Evolutionary conservation across 2,797 vertebrate genomes (phyloP), one percentile per base, ranked within the genome.

Genomic region (Lateolabrax maculatus): DNA sequence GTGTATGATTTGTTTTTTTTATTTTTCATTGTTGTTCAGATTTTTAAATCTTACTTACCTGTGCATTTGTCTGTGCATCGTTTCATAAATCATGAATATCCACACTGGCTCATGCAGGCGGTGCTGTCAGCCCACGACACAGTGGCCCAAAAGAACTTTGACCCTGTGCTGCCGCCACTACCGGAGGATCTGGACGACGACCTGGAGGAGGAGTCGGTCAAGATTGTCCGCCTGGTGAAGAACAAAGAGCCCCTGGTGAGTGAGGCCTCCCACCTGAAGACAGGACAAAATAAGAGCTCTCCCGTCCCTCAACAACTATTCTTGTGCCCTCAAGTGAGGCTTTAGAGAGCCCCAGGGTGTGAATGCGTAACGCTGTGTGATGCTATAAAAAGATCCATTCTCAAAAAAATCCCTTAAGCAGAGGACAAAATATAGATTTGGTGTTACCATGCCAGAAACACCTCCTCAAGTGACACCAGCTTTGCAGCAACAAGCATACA

Each of bases 121-220:
- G 94, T 99, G 89, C 95, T 98, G 80, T 91, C 96, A n/a, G 97
- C 97, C 1, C 98, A 99, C 0, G 97, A 99, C 92, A 98, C 96
- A 0, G 97, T 99, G 55, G 98, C 98, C 62, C 97, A 97, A 90
- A 98, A 99, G 95, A 97, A 97, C 73, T 99, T 99, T 65, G 97
- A 98, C 87, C 98, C 98, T 0, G 95, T 97, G 52, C 95, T 99
- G 49, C 97, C 97, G 0, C 97, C 98, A 13, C 90, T 99, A 2
- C 97, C 97, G 0, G 96, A 97, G 3, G 96, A 97, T 66, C 84
- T 97, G 1, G 96, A 97, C 0, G 95, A 97, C 27, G 97, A 98
- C 77, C 95, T 98, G 78, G 97, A 98, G 53, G 98, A 99, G 80
- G 98, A 99, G 88, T 98, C 98, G 0, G 97, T 99, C 73, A 99